Conservation (phyloP, 2,113 vertebrate genomes). For the Argyrosomus japonicus region DNA sequence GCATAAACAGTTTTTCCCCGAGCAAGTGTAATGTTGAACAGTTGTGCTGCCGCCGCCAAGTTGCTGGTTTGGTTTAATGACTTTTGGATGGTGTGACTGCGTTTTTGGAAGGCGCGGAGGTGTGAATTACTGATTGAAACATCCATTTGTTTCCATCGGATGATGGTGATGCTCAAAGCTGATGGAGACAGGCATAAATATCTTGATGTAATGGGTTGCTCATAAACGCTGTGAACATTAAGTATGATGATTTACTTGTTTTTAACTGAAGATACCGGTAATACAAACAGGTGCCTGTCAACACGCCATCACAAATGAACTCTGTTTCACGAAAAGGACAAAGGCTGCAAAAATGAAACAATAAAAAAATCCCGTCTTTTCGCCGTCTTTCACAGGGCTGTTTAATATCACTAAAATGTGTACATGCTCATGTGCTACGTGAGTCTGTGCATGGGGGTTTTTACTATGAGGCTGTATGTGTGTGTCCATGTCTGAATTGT, state of each 20-base stretch:
- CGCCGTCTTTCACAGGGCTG: background rate
- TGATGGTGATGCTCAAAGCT: slow-evolving; percentile 56
- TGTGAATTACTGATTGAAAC: slow-evolving; percentile 63
- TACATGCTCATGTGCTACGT: slow-evolving; percentile 40
- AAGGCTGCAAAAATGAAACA: slow-evolving; percentile 1
- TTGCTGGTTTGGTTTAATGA: slow-evolving; percentile 64
- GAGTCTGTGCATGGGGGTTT: slow-evolving; percentile 43
- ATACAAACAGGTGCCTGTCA: slow-evolving; percentile 20
- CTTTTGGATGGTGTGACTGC: slow-evolving; percentile 55
- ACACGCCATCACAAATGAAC: slow-evolving; percentile 15
- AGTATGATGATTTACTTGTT: slow-evolving; percentile 62
- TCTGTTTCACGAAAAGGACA: background rate
- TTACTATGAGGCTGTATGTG: slow-evolving; percentile 27
- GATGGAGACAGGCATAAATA: slow-evolving; percentile 59
- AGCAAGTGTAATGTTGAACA: slow-evolving; percentile 57
- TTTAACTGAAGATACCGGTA: slow-evolving; percentile 44
- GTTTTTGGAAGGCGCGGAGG: slow-evolving; percentile 58
- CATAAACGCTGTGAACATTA: slow-evolving; percentile 44
- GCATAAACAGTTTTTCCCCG: slow-evolving; percentile 57
- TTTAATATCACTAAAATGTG: background rate
- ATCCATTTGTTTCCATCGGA: slow-evolving; percentile 53
- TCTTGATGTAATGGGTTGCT: slow-evolving; percentile 52
- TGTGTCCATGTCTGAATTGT: slow-evolving; percentile 32
- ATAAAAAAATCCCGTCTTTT: slow-evolving; percentile 13
- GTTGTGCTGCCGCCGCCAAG: slow-evolving; percentile 48